These are phyloP conservation scores for Bombus ignitus DNA, from an alignment of 1,140 invertebrate genomes.

Conservation along the genomic window DNA sequence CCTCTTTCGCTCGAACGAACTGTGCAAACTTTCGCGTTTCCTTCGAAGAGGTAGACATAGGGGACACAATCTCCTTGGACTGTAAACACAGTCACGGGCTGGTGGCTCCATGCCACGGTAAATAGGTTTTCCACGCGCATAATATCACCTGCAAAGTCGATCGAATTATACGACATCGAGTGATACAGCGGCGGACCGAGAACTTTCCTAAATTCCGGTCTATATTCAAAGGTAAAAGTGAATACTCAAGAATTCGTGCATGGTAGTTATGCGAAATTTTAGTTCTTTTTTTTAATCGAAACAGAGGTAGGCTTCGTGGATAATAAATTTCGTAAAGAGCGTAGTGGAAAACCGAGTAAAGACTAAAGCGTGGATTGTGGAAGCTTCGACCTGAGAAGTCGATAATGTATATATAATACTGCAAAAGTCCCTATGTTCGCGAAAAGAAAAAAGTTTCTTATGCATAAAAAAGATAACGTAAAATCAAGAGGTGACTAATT, in stretches of 20 bases:
- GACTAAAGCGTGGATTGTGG: too few relatives aligned
- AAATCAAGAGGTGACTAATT: neutral
- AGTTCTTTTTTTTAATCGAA: neutral
- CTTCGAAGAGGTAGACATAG: constrained; percentile 44
- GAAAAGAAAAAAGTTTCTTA: neutral
- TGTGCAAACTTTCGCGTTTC: constrained; percentile 54
- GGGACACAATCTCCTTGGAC: constrained; percentile 47
- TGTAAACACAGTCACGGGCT: constrained; percentile 44
- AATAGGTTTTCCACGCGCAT: constrained; percentile 45
- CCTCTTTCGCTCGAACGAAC: constrained; percentile 42
- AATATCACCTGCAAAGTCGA: constrained; percentile 40
- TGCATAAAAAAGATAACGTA: too few relatives aligned
- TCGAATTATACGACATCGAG: constrained; percentile 26
- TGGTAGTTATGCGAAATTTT: neutral
- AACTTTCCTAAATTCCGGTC: neutral
- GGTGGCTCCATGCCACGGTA: constrained; percentile 20
- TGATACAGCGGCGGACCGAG: neutral
- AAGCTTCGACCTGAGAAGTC: neutral
- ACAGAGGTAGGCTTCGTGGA: neutral
- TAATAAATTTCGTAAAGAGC: neutral
- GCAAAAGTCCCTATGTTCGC: neutral
- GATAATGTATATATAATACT: neutral
- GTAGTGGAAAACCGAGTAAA: neutral
- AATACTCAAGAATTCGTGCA: neutral
- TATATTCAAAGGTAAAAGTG: neutral